Base-by-base conservation (phyloP, 2,888 invertebrate species). In the Ophioninae sp. region DNA sequence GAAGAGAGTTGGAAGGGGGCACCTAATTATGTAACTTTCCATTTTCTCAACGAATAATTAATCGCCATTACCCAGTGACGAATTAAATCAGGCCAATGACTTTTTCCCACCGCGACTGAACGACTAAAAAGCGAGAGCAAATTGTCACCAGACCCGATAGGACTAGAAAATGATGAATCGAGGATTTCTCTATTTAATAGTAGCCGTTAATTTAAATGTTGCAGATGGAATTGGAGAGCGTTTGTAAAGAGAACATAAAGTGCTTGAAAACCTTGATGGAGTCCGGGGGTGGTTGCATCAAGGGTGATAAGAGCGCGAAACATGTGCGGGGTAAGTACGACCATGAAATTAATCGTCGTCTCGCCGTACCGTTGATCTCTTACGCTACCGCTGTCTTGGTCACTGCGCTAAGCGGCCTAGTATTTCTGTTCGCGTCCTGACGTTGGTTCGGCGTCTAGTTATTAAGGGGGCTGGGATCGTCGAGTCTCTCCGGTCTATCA, bases 171-270 rank as follows among this genome's bases (percentile, higher is more conserved):
- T 30, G 6, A 37, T 64, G 0, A 37, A 39, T 37, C 2, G 37
- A 64, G n/a, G 20, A 20, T 20, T 21, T 37, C 0, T 37, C 37
- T 13, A 64, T 2, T 10, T 7, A 7, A 64, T 37, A 80, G 62
- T 79, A 65, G 74, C 39, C 44, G 62, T 56, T 59, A n/a, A 79
- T 69, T 84, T 75, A 85, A 85, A 88, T 88, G 90, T 93, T 93
- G 86, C 93, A 98, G 98, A 96, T 95, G 93, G 98, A 98, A 94
- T 95, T 98, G 90, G 95, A 97, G 91, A 95, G 96, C 84, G 96
- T 97, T 82, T 98, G 98, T 94, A 96, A 96, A 89, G 97, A 98
- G 91, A 97, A 98, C 93, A 95, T 97, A 90, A 95, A 95, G 91
- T 96, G 97, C 90, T 94, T 98, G 93, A 96, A 96, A 91, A 94